Base-by-base conservation (phyloP, 2,888 invertebrate genomes). In the Ceratothoa steindachneri region DNA sequence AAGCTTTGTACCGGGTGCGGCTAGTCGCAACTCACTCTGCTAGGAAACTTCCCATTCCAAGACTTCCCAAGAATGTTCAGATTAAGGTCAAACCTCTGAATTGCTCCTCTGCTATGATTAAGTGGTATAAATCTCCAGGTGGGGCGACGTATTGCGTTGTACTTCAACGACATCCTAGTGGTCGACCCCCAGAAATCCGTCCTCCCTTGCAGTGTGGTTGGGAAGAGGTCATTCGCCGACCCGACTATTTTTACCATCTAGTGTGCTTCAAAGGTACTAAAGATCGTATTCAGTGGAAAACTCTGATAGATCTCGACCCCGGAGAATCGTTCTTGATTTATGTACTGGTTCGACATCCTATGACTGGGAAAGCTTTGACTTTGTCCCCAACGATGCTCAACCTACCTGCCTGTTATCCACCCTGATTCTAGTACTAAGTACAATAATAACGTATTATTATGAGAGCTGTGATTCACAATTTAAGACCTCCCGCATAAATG, bases 151-250 rank as follows among this genome's bases (percentile, higher is more conserved):
- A 74, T 70, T 77, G 77, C 31, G 30, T 77, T 22, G 41, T 77
- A 31, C 31, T 77, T 28, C 30, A 74, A 64, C 51, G 71, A 53
- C 60, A 60, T 24, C 24, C 29, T 7, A 71, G 60, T 30, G 72
- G 74, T 3, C 64, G 60, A 60, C 29, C 55, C 1, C 67, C 72
- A 51, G 51, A 70, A 1, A 68, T 67, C 12, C 52, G 77, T 31
- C 72, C 77, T 9, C 72, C 77, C 1, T 53, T 67, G 19, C 77
- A 77, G 73, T 77, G 77, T 64, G 77, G 74, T 1, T 77, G 77
- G 77, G 72, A 72, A 53, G 51, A 67, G 30, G 67, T 53, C n/a
- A 60, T 77, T 7, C 41, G 70, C 9, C 31, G 55, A 12, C 28
- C 41, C 19, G 60, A 67, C 0, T 30, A 41, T 12, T 67, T 69